Evolutionary conservation across 2,888 invertebrate species (phyloP), one percentile per base, ranked within the genome.

Genomic region (Drosophila borborema): DNA sequence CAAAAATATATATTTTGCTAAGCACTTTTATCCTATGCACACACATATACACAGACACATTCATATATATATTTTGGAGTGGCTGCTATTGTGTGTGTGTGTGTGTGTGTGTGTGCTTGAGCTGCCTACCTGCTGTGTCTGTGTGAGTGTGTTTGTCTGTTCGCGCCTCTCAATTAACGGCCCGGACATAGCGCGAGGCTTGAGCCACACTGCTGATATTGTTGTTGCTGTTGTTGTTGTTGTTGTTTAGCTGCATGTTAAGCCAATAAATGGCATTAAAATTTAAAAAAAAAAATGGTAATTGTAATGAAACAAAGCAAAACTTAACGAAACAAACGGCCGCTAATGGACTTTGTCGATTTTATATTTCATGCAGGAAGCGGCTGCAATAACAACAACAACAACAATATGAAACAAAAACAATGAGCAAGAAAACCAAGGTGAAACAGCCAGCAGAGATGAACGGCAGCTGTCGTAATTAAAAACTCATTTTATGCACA

Each of bases 231-330:
- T 28, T 28, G 28, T 28, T 58, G 38, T 53, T 51, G 51, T 64
- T 72, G 67, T 76, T 67, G 55, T 56, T 70, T 64, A 45, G 68
- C 67, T 77, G 67, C 68, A 69, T 55, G 69, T 70, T 85, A 88
- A 90, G 90, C 90, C 90, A 90, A 84, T 85, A 82, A 85, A 88
- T 62, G 77, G 66, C 41, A 74, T 78, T 68, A 78, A 77, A 74
- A 64, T 76, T 72, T 55, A 71, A 65, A 75, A 74, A 31, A 38
- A 38, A 64, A 74, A 74, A 60, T 45, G 70, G 48, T 34, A 81
- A 86, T 73, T 51, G 70, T 68, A 73, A 71, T 63, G 68, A 56
- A 62, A 72, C 48, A 67, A 88, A 86, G 70, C 48, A 38, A 53
- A 79, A 62, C n/a, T 60, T 41, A 63, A 60, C 45, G 55, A 61